Percentiles rank a stretch among this genome's conserved stretches.
These are phyloP conservation scores for Acanthurus lineatus DNA, from an alignment of 2,797 vertebrate species.

Conservation along the genomic window DNA sequence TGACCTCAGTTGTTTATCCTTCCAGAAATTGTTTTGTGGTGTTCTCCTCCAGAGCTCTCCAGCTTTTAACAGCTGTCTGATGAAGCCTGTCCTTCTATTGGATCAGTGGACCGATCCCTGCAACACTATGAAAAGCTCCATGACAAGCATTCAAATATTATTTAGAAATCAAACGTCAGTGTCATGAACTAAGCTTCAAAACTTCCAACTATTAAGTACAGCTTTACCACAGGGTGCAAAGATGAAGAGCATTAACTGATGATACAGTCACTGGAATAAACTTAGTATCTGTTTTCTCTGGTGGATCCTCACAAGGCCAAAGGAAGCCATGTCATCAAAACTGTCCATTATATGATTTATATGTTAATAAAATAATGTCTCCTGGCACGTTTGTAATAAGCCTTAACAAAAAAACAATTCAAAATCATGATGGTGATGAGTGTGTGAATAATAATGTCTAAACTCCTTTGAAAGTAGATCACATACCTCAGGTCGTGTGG, in stretches of 20 bases:
- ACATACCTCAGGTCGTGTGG: neutral
- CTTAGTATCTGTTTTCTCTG: constrained; percentile 6
- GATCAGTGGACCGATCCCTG: too few species aligned
- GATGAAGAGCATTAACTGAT: neutral
- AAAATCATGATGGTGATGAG: neutral
- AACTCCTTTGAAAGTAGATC: neutral
- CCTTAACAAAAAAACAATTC: neutral
- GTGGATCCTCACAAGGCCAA: neutral
- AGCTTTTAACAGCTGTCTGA: too few species aligned
- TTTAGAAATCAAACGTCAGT: too few species aligned
- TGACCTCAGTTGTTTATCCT: too few species aligned
- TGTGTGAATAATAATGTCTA: neutral
- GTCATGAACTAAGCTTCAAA: neutral
- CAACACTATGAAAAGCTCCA: too few species aligned
- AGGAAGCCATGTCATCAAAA: neutral
- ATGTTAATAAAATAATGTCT: constrained; percentile 3
- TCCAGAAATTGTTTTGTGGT: too few species aligned
- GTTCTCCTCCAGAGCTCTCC: too few species aligned
- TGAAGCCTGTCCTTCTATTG: too few species aligned
- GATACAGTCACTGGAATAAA: constrained; percentile 14
- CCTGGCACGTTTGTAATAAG: neutral
- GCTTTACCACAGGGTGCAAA: neutral
- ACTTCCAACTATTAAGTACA: neutral
- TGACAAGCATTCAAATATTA: too few species aligned
- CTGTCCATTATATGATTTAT: constrained; percentile 20